These are phyloP conservation scores for Capitella teleta DNA, from an alignment of 1,140 invertebrate species.

Conservation along the genomic window DNA sequence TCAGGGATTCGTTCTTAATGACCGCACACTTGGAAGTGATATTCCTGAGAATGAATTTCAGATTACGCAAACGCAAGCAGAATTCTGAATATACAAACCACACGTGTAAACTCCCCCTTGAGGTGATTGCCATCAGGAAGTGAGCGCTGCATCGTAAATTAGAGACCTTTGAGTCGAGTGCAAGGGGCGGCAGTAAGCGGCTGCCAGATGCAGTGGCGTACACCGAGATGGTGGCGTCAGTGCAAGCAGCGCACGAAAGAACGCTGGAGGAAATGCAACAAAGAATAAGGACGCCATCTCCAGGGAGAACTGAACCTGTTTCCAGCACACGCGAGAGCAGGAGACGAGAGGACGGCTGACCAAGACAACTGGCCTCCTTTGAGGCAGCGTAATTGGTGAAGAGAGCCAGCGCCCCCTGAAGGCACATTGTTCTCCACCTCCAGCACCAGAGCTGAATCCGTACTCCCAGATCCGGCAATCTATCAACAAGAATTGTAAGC, in stretches of 20 bases:
- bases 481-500: neutral
- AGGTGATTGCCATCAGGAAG: constrained; percentile 37
- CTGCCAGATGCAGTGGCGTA: constrained; percentile 52
- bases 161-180: neutral
- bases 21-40: constrained; percentile 18
- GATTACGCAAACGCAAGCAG: neutral
- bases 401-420: constrained; percentile 13
- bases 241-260: neutral
- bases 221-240: neutral
- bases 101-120: constrained; percentile 33
- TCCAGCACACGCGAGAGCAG: constrained; percentile 21
- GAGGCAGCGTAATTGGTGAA: constrained; percentile 28
- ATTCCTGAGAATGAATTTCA: constrained; percentile 23
- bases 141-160: constrained; percentile 11
- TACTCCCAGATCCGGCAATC: neutral
- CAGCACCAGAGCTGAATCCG: constrained; percentile 10
- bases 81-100: constrained; percentile 23
- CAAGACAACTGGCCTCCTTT: constrained; percentile 20
- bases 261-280: constrained; percentile 6
- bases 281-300: too few species aligned
- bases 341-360: constrained; percentile 29
- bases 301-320: constrained; percentile 27
- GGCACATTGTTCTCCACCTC: constrained; percentile 34
- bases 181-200: constrained; percentile 25
- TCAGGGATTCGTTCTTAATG: constrained; percentile 35